Percentiles rank a stretch among this genome's conserved stretches.
Evolutionary conservation across 2,113 vertebrate species (phyloP).

Genomic region (Ochotona curzoniae): DNA sequence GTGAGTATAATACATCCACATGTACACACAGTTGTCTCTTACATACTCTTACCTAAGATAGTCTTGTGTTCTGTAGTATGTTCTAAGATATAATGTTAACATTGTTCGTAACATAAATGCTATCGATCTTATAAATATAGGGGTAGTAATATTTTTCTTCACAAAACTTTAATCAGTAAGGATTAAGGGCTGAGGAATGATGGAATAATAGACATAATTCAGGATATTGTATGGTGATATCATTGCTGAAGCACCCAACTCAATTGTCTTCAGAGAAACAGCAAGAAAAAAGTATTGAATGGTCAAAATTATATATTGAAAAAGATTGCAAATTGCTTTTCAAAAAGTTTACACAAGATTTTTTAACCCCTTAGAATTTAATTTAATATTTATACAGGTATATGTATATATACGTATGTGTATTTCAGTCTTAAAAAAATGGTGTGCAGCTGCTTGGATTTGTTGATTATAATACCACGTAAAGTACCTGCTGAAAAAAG

Average conservation of each 20-base stretch:
- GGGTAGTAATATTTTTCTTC: conserved; percentile 63
- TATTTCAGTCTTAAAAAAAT: conserved; percentile 62
- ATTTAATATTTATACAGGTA: conserved; percentile 63
- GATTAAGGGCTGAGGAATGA: conserved; percentile 60
- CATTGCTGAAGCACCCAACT: conserved; percentile 59
- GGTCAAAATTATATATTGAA: conserved; percentile 57
- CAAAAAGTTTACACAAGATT: conserved; percentile 64
- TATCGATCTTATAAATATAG: conserved; percentile 63
- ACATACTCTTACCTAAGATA: conserved; percentile 66
- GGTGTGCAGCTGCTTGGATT: conserved; percentile 54
- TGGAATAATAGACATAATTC: conserved; percentile 54
- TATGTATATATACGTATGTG: conserved; percentile 23
- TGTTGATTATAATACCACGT: conserved; percentile 49
- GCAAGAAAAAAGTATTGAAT: conserved; percentile 46
- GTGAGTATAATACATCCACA: conserved; percentile 66
- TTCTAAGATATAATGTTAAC: conserved; percentile 67
- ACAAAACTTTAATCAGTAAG: conserved; percentile 66
- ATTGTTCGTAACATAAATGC: conserved; percentile 63
- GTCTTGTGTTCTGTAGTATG: conserved; percentile 82
- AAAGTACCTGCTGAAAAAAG: conserved; percentile 54
- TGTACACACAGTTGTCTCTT: conserved; percentile 76
- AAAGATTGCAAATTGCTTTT: conserved; percentile 58
- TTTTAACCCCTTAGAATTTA: conserved; percentile 63
- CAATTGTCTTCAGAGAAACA: conserved; percentile 61
- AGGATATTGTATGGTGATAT: conserved; percentile 44